Base-by-base conservation (phyloP, 2,888 invertebrate genomes). In the Limnephilus auricula region DNA sequence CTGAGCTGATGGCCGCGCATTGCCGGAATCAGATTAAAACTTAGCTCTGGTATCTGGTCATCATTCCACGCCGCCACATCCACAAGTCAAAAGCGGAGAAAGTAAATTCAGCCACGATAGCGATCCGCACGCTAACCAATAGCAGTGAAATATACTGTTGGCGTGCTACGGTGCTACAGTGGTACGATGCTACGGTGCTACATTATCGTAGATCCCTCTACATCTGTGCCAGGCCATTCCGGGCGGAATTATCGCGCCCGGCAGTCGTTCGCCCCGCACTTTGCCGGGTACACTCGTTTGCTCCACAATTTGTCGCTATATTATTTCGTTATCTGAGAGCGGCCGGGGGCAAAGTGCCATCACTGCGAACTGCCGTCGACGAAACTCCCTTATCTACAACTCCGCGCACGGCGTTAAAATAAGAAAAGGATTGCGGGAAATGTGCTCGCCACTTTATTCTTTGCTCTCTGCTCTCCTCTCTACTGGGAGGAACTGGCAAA, bases 241-340 rank as follows among this genome's bases (percentile, higher is more conserved):
- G 90, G 87, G 91, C 90, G 90, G 93, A 93, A 92, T 93, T 93
- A 93, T 93, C 92, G 93, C 92, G 89, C 90, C 90, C 91, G 92
- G 89, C 90, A 92, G 93, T 92, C 93, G 93, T 93, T 93, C 87
- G 83, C 93, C 87, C 92, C 90, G 88, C 93, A 91, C 91, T 93
- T 93, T 92, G 93, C 92, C 93, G 93, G 92, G 92, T 89, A 92
- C 91, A 92, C 93, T 92, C 93, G 93, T 93, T 93, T 92, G 92
- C 93, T 93, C 93, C 92, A 93, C 93, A 92, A 93, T 93, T 93
- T 93, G 93, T 93, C 93, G 93, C 93, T 92, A 93, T 93, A 93
- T 93, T 93, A 93, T 93, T 93, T 93, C 92, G 93, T 93, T 93
- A 93, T 93, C 93, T 92, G 92, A 88, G 92, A 91, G 92, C 89